Base-by-base conservation (phyloP, 2,888 invertebrate genomes). In the Chaetogeoica ovagalla region DNA sequence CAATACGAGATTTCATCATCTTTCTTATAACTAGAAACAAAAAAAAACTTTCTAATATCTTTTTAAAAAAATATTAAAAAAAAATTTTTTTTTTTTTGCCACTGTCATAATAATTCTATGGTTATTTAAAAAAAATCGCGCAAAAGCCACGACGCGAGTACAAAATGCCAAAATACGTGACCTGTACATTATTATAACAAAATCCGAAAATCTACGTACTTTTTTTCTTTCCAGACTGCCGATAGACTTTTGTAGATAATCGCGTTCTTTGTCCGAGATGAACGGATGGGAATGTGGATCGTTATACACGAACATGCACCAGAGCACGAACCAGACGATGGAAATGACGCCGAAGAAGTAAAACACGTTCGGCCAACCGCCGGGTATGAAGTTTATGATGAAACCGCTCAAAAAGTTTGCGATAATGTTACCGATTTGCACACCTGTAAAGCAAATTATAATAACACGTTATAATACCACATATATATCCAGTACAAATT, bases 241-340 rank as follows among this genome's bases (percentile, higher is more conserved):
- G 75, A 93, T 87, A 75, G 91, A 90, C 84, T 90, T 90, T 84
- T 89, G 88, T 21, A 93, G 86, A 84, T 90, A 93, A 65, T 90
- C 89, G 85, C 89, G 90, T 85, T 94, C 93, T 81, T 89, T 88
- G 79, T 91, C 91, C 71, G 90, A 90, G 83, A 93, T 93, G 85
- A 89, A 93, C 0, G 93, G 93, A 87, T 93, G 93, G 2, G 90
- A 89, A 73, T 89, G 89, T 2, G 93, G 93, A 83, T 91, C 90
- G 75, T 85, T 85, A 81, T 84, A 85, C 55, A 85, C 83, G 15
- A 85, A 71, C 17, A 83, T 75, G 68, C 83, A 83, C 85, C 85
- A 85, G 13, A 84, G 43, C 9, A 84, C 37, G 62, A 86, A 87
- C 88, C 88, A 88, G 23, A 87, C 70, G 9, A 85, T 77, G 11